Conservation (phyloP, 2,113 vertebrate species). For the Morone saxatilis region DNA sequence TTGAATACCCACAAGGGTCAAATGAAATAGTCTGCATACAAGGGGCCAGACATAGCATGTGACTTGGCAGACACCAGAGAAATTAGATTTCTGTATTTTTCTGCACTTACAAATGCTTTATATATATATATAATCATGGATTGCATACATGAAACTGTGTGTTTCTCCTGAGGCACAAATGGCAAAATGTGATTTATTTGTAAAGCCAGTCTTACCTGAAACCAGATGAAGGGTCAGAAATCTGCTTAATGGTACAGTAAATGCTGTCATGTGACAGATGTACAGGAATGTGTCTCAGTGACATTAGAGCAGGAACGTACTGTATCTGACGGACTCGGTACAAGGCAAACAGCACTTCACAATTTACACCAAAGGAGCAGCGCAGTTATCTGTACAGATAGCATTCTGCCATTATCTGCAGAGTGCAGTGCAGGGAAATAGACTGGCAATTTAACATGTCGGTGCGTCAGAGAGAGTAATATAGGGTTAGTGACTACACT, state of each 20-base stretch:
- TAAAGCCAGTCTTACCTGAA: neutral
- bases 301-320: conserved; percentile 1
- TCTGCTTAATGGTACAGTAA: neutral
- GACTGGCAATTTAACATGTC: neutral
- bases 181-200: conserved; percentile 8
- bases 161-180: neutral
- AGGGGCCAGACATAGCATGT: conserved; percentile 5
- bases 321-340: neutral
- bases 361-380: neutral
- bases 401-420: neutral
- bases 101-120: neutral
- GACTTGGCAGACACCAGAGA: neutral
- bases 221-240: neutral
- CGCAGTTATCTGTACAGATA: neutral
- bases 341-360: neutral
- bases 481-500: no score
- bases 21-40: neutral
- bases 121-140: neutral
- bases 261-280: neutral
- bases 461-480: neutral
- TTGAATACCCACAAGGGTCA: neutral
- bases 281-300: conserved; percentile 3
- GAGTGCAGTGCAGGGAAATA: neutral
- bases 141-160: neutral
- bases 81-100: conserved; percentile 18